A percentile compares a stretch with the other conserved stretches of the same genome.
Conservation (phyloP, 1,140 invertebrate species). For the Bombus sylvicola region DNA sequence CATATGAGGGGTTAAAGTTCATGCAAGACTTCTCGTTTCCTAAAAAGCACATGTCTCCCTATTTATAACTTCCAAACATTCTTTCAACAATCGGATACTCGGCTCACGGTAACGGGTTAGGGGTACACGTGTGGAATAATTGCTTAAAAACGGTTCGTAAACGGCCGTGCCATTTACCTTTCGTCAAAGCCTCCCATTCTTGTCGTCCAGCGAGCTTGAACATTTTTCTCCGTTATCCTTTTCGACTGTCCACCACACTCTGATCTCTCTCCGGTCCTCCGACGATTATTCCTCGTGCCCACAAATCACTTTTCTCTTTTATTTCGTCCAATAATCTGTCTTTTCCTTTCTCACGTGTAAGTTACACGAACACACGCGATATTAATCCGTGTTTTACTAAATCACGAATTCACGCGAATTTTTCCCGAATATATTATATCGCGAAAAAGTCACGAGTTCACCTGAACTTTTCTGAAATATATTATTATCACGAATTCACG, state of each 20-base stretch:
- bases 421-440: background rate
- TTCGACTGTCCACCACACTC: background rate
- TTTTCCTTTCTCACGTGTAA: background rate
- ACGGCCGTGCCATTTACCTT: conserved; percentile 72
- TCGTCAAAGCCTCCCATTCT: conserved; percentile 77
- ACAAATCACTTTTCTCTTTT: conserved; percentile 24
- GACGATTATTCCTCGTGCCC: conserved; percentile 25
- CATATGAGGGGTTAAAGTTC: background rate
- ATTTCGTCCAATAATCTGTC: background rate
- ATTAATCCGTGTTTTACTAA: background rate
- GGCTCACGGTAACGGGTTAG: background rate
- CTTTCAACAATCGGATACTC: background rate
- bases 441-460: background rate
- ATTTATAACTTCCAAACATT: background rate
- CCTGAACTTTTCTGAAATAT: too few relatives aligned
- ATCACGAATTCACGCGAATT: background rate
- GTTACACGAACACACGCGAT: background rate
- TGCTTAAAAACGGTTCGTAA: conserved; percentile 33
- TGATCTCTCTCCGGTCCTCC: background rate
- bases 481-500: background rate
- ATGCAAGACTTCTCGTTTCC: background rate
- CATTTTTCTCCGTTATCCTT: conserved; percentile 71
- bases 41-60: too few relatives aligned
- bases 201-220: conserved; percentile 77
- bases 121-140: conserved; percentile 19